These are phyloP conservation scores for Cavia aperea DNA, from an alignment of 2,113 vertebrate species.

Conservation along the genomic window DNA sequence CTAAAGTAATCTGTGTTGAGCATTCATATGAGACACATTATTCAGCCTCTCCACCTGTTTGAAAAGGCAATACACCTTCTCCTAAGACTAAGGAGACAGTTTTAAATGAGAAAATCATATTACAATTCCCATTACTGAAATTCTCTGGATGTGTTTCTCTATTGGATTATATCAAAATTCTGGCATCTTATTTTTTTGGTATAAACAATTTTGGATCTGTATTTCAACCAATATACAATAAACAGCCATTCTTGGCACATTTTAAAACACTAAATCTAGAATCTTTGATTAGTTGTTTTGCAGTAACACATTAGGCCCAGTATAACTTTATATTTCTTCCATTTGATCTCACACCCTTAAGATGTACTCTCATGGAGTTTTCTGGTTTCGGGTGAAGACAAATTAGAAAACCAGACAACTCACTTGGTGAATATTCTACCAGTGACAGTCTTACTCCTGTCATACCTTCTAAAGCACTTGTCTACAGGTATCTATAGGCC, in stretches of 20 bases:
- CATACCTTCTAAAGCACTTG: not conserved
- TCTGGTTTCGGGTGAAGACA: not conserved
- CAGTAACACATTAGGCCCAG: not conserved
- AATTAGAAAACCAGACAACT: not conserved
- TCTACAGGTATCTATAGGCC: not conserved
- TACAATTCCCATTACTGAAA: not conserved
- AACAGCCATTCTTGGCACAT: not conserved
- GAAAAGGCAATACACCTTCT: not conserved
- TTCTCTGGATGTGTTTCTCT: not conserved
- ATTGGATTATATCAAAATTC: not conserved
- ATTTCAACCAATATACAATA: not conserved
- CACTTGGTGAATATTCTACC: not conserved
- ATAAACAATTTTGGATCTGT: not conserved
- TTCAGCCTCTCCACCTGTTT: not conserved
- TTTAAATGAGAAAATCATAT: not conserved
- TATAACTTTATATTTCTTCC: not conserved
- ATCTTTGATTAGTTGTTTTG: not conserved
- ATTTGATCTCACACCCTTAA: not conserved
- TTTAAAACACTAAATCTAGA: not conserved
- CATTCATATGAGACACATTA: not conserved
- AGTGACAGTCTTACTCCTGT: not conserved
- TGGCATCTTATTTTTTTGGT: slow-evolving; percentile 12
- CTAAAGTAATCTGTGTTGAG: not conserved
- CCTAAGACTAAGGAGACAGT: not conserved
- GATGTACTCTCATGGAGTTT: not conserved